Evolutionary conservation across 2,888 invertebrate species (phyloP).

Genomic region (Phlogophora meticulosa): DNA sequence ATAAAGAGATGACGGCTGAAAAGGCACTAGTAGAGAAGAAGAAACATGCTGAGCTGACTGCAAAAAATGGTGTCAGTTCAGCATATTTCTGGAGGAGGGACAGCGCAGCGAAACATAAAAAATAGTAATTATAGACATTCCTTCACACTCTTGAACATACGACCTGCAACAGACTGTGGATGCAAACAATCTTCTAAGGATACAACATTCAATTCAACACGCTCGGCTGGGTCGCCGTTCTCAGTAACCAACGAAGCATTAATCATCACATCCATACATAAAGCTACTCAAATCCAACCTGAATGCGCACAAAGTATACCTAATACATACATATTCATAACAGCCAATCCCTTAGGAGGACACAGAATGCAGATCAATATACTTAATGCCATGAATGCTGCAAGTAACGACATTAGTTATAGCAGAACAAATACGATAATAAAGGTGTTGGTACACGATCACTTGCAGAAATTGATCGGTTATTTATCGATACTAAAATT

Average conservation of each 20-base stretch:
- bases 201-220: conserved; percentile 34
- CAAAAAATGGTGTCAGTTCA: no score
- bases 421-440: conserved; percentile 36
- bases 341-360: conserved; percentile 33
- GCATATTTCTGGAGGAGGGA: no score
- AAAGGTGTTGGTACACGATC: conserved; percentile 11
- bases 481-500: conserved; percentile 33
- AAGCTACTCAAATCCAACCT: conserved; percentile 38
- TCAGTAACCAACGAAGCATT: conserved; percentile 42
- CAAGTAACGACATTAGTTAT: conserved; percentile 28
- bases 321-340: conserved; percentile 41
- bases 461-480: conserved; percentile 24
- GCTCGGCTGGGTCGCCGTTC: conserved; percentile 27
- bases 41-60: no score
- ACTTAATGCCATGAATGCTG: conserved; percentile 13
- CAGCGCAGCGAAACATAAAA: not conserved
- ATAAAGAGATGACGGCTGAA: not conserved
- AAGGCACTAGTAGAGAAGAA: not conserved
- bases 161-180: not conserved
- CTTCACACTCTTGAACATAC: not conserved
- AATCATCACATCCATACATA: conserved; percentile 34
- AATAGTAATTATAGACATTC: not conserved
- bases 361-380: conserved; percentile 38
- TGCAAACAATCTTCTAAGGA: conserved; percentile 25
- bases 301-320: conserved; percentile 32